Conservation (phyloP, 2,113 vertebrate genomes). For the Tauraco erythrolophus region DNA sequence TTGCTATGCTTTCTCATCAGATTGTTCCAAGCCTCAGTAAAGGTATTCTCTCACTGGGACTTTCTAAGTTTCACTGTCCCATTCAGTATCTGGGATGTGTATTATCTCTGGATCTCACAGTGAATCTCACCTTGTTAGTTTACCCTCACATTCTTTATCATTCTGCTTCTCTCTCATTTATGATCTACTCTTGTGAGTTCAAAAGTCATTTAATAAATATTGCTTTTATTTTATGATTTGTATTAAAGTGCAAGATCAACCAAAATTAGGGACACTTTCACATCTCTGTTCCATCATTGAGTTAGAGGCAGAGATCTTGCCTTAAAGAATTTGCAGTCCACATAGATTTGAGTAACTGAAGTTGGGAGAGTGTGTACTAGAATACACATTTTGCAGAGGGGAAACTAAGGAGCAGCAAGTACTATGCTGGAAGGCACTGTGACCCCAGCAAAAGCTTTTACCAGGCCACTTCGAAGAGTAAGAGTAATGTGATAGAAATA, state of each 20-base stretch:
- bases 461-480: not conserved
- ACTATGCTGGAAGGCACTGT: not conserved
- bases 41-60: not conserved
- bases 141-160: not conserved
- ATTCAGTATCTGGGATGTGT: not conserved
- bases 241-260: not conserved
- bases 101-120: not conserved
- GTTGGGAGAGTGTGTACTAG: not conserved
- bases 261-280: not conserved
- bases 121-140: not conserved
- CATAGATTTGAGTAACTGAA: not conserved
- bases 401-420: not conserved
- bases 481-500: not conserved
- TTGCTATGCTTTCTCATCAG: not conserved
- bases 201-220: not conserved
- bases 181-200: not conserved
- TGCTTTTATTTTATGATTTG: not conserved
- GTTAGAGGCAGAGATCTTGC: not conserved
- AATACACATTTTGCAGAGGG: not conserved
- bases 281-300: fast-evolving
- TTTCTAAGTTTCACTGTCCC: not conserved
- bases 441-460: not conserved
- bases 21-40: not conserved
- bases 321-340: not conserved
- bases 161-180: not conserved